These are phyloP conservation scores for Lagopus muta DNA, from an alignment of 2,113 vertebrate genomes.

Conservation along the genomic window DNA sequence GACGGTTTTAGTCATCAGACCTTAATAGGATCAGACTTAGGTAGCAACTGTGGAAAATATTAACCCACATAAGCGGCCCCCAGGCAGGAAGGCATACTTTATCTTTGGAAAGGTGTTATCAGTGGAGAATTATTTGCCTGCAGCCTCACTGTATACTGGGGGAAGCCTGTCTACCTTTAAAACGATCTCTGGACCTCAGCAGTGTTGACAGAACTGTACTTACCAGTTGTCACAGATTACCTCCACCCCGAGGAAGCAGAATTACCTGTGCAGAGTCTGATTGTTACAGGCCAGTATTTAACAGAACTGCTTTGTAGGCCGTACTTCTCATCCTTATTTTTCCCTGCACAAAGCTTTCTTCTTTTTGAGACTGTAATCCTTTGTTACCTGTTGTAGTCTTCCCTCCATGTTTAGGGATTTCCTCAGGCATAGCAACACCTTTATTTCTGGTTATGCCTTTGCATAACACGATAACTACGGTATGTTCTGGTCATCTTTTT, in stretches of 20 bases:
- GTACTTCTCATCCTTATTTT: not conserved
- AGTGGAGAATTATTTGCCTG: not conserved
- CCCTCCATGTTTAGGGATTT: not conserved
- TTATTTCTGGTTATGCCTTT: not conserved
- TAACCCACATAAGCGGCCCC: not conserved
- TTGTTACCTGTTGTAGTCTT: not conserved
- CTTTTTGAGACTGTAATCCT: not conserved
- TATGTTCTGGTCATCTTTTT: not conserved
- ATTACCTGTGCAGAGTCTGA: not conserved
- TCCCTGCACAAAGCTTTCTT: not conserved
- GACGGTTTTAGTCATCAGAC: not conserved
- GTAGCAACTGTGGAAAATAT: not conserved
- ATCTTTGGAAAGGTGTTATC: not conserved
- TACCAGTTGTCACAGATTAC: not conserved
- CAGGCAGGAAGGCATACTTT: not conserved
- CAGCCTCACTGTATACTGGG: not conserved
- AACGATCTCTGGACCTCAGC: not conserved
- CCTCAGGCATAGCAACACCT: not conserved
- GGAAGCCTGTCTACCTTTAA: not conserved
- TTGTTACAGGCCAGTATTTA: not conserved
- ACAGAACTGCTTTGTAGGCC: not conserved
- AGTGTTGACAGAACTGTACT: not conserved
- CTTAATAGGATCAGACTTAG: not conserved
- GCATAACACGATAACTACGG: accelerated
- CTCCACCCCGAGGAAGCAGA: not conserved